phyloP scores from a whole-genome alignment of 2,797 vertebrate species.

The Prionace glauca region DNA sequence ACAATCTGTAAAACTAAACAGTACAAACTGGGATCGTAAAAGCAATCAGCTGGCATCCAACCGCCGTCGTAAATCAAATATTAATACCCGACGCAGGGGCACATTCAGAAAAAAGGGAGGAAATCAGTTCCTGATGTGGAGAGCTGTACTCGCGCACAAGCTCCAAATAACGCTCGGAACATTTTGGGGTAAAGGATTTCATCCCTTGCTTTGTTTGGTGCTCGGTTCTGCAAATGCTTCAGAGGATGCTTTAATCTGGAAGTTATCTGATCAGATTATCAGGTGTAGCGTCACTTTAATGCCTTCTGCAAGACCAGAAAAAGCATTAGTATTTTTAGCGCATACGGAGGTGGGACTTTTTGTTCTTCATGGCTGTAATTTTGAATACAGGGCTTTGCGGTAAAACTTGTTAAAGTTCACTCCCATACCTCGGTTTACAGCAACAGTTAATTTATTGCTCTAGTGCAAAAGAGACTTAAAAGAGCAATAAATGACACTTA shows the following conservation, averaged over 20 bases:
- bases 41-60: background rate
- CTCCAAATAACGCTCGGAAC: background rate
- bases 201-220: background rate
- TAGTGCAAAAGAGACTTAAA: background rate
- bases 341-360: background rate
- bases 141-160: background rate
- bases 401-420: background rate
- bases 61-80: background rate
- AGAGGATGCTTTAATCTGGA: background rate
- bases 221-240: background rate
- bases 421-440: background rate
- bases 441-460: background rate
- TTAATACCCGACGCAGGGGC: background rate
- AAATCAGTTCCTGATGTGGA: background rate
- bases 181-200: background rate
- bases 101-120: background rate
- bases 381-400: background rate
- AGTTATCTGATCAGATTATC: background rate
- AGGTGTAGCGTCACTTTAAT: background rate
- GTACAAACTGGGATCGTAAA: background rate
- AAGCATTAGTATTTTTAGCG: background rate
- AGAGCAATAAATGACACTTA: background rate
- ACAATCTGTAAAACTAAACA: background rate
- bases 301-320: background rate
- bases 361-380: background rate